Percentiles rank a stretch among this genome's conserved stretches.
phyloP scores from a whole-genome alignment of 2,113 vertebrate genomes.

The Coptodon bakossiorum region DNA sequence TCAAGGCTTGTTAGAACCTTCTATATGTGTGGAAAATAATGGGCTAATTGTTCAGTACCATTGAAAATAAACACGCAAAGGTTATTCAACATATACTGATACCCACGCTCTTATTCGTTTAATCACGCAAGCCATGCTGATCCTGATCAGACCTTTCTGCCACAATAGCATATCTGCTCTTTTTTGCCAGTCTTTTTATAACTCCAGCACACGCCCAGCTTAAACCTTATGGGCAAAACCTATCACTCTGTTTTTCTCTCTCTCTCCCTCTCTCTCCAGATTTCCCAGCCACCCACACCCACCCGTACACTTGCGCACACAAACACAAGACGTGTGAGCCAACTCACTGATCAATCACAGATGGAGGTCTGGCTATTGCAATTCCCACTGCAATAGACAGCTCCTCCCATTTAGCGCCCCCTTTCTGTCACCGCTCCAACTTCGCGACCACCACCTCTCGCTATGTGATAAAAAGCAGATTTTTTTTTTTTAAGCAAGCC shows the following conservation, averaged over 20 bases:
- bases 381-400: neutral
- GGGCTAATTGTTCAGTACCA: slow-evolving; percentile 23
- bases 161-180: slow-evolving; percentile 61
- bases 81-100: neutral
- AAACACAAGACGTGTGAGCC: slow-evolving; percentile 38
- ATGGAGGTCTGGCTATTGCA: slow-evolving; percentile 62
- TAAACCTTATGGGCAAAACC: slow-evolving; percentile 57
- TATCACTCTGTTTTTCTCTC: slow-evolving; percentile 4
- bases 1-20: slow-evolving; percentile 44
- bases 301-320: slow-evolving; percentile 15
- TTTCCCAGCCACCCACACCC: slow-evolving; percentile 41
- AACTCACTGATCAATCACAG: slow-evolving; percentile 67
- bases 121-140: neutral
- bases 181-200: slow-evolving; percentile 81
- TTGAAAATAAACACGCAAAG: slow-evolving; percentile 5
- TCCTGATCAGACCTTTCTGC: slow-evolving; percentile 47
- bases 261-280: neutral
- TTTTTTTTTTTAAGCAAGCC: neutral
- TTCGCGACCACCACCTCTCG: neutral
- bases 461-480: neutral
- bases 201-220: slow-evolving; percentile 59
- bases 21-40: neutral
- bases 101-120: neutral
- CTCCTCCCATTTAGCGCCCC: slow-evolving; percentile 23
- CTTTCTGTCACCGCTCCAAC: neutral